Base-by-base conservation (phyloP, 1,140 invertebrate genomes). In the Andrena cerasifolii region DNA sequence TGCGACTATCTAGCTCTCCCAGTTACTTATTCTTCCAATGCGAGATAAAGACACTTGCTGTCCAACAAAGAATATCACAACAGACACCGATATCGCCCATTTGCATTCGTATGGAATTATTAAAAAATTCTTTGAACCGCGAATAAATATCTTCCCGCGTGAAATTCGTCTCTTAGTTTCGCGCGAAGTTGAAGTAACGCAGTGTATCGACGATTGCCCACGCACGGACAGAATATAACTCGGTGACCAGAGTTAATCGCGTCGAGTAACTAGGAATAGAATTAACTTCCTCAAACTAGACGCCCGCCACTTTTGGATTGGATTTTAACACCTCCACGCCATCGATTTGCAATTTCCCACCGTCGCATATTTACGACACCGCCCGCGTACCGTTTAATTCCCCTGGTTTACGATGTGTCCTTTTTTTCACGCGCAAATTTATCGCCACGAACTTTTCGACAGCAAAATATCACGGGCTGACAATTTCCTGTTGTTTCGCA, bases 211-310 rank as follows among this genome's bases (percentile, higher is more conserved):
- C n/a, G 28, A 33, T 0, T 58, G n/a, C 14, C 36, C n/a, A n/a
- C n/a, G n/a, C 21, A 14, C 14, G 21, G 6, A 51, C 21, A 3
- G 1, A 14, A 1, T 10, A 36, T 53, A 63, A 62, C 14, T 40
- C 4, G 16, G 0, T 33, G 24, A 21, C 24, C 36, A 40, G 21
- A 62, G 21, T 62, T 24, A 33, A 62, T 45, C 53, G 31, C n/a
- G 1, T 24, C 24, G 36, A 45, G n/a, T 56, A 14, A 28, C 14
- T 33, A 10, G 61, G 8, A 43, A 66, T 56, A 56, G n/a, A 56
- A 28, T 73, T 53, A 63, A 40, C 58, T 51, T 36, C 31, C n/a
- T 26, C 26, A 24, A 62, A 62, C 47, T 36, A 2, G 0, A 47
- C 0, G 21, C 56, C 2, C 31, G 28, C 18, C 16, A 31, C 40